Evolutionary conservation across 2,113 vertebrate genomes (phyloP).

Genomic region (Mormyrus iriodes): DNA sequence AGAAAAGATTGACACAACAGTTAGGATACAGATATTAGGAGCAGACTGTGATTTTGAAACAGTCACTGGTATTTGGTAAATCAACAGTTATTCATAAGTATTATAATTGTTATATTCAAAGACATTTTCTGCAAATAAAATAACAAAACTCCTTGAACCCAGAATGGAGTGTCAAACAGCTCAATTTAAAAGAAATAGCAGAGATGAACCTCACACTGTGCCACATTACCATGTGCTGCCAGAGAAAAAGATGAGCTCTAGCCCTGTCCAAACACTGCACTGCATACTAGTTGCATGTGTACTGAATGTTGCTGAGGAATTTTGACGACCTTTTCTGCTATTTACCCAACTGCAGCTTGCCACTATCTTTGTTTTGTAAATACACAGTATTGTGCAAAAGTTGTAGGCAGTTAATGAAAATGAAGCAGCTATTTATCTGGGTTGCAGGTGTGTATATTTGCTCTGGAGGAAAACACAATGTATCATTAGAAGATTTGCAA

Average conservation of each 20-base stretch:
- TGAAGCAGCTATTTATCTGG: background rate
- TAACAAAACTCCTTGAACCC: background rate
- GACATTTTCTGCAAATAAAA: background rate
- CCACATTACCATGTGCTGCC: background rate
- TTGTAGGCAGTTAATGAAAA: background rate
- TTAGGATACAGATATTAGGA: background rate
- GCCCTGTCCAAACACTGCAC: background rate
- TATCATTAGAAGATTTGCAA: background rate
- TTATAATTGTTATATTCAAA: background rate
- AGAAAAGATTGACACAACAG: slow-evolving; percentile 12
- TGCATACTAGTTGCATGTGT: background rate
- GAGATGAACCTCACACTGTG: background rate
- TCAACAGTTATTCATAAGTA: background rate
- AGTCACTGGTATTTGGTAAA: background rate
- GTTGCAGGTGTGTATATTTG: background rate
- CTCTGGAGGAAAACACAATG: background rate
- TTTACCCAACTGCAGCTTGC: background rate
- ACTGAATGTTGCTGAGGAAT: background rate
- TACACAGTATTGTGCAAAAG: background rate
- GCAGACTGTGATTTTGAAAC: background rate
- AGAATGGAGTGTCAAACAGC: background rate
- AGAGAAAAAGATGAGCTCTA: background rate
- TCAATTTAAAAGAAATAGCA: background rate
- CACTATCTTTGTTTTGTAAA: background rate
- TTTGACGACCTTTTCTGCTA: background rate